A percentile compares a stretch with the other conserved stretches of the same genome.
These are phyloP conservation scores for Neuroterus valhalla DNA, from an alignment of 1,140 invertebrate genomes.

Conservation along the genomic window DNA sequence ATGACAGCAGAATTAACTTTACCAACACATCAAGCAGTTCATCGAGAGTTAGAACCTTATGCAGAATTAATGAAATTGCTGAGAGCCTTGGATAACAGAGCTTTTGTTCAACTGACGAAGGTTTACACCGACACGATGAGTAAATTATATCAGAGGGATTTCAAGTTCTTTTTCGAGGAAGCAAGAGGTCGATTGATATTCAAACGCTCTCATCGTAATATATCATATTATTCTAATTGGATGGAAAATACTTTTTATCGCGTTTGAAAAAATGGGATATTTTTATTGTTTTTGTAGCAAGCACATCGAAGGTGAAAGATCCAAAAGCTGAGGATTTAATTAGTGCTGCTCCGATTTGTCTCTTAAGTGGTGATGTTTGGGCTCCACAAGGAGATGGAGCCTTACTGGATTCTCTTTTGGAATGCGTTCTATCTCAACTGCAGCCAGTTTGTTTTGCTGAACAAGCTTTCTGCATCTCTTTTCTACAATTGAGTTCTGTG, in stretches of 20 bases:
- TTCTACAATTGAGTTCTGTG: slow-evolving; percentile 89
- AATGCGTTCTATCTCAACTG: slow-evolving; percentile 89
- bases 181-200: slow-evolving; percentile 77
- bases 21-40: slow-evolving; percentile 85
- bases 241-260: background rate
- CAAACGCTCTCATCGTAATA: slow-evolving; percentile 63
- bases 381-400: slow-evolving; percentile 67
- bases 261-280: slow-evolving; percentile 17
- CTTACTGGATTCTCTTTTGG: slow-evolving; percentile 81
- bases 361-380: slow-evolving; percentile 68
- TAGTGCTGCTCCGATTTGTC: slow-evolving; percentile 67
- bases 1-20: slow-evolving; percentile 79
- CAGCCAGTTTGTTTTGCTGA: slow-evolving; percentile 95
- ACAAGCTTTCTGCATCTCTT: slow-evolving; percentile 95
- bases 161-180: slow-evolving; percentile 86
- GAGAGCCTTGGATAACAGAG: slow-evolving; percentile 88
- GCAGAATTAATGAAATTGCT: slow-evolving; percentile 93
- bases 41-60: slow-evolving; percentile 89
- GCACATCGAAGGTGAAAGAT: slow-evolving; percentile 62
- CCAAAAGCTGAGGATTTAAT: slow-evolving; percentile 67
- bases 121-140: slow-evolving; percentile 87
- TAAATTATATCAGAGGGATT: slow-evolving; percentile 90
- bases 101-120: slow-evolving; percentile 86
- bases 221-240: background rate
- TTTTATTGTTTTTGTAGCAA: slow-evolving; percentile 44